Conservation (phyloP, 2,888 invertebrate species). For the Netelia fuscicornis region DNA sequence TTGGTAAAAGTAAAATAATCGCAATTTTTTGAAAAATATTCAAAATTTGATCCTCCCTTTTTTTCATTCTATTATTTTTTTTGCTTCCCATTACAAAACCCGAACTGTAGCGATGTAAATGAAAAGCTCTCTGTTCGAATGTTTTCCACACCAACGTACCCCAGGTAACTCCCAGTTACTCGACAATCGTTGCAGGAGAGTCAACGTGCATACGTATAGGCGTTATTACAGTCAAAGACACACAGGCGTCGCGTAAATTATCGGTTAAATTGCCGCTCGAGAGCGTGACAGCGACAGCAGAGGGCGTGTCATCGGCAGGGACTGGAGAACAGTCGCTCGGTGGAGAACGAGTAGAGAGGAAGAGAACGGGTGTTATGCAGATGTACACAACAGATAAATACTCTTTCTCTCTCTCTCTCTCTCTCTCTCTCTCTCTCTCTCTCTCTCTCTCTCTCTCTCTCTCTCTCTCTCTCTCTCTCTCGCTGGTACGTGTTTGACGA, state of each 20-base stretch:
- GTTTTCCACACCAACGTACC: no score
- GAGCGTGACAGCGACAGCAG: slow-evolving; percentile 50
- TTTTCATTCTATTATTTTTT: no score
- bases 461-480: no score
- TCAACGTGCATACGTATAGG: neutral
- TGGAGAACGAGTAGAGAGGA: neutral
- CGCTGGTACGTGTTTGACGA: slow-evolving; percentile 25
- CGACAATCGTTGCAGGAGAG: neutral
- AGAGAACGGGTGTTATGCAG: slow-evolving; percentile 30
- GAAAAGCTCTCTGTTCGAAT: no score
- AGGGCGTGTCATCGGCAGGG: slow-evolving; percentile 48
- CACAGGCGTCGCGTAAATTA: slow-evolving; percentile 51
- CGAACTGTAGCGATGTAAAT: no score
- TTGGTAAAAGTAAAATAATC: no score
- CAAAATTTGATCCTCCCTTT: no score
- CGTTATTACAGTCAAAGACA: neutral
- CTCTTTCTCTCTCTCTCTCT: neutral
- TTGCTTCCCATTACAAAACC: no score
- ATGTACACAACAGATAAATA: slow-evolving; percentile 43
- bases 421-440: no score
- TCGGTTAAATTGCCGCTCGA: slow-evolving; percentile 48
- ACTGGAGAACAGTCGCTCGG: neutral
- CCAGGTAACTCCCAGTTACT: neutral
- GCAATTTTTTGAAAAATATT: no score
- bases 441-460: no score